phyloP scores from a whole-genome alignment of 2,888 invertebrate genomes.

The Thumatha senex region DNA sequence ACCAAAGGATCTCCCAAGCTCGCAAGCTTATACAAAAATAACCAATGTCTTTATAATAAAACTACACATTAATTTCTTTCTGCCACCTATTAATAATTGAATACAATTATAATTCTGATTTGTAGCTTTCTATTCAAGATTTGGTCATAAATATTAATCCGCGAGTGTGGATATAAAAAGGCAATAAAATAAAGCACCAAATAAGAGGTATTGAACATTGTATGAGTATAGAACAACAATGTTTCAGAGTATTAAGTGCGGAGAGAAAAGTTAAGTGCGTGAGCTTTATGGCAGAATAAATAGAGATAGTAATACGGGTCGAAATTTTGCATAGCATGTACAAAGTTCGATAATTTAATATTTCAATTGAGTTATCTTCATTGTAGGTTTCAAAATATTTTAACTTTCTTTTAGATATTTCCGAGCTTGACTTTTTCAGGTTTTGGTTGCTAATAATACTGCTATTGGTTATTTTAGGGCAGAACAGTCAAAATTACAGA shows the following conservation, averaged over 20 bases:
- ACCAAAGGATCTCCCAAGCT: too few relatives aligned
- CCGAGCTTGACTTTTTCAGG: too few relatives aligned
- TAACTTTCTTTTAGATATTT: too few relatives aligned
- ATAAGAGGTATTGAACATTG: constrained; percentile 37
- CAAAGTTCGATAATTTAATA: neutral
- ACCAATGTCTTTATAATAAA: too few relatives aligned
- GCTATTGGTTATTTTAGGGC: too few relatives aligned
- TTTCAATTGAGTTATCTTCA: too few relatives aligned
- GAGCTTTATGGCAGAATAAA: constrained; percentile 44
- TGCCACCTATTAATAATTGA: too few relatives aligned
- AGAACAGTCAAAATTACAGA: too few relatives aligned
- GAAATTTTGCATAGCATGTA: constrained; percentile 1
- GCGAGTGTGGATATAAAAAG: neutral
- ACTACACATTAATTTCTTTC: too few relatives aligned
- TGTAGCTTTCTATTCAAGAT: neutral
- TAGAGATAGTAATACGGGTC: constrained; percentile 28
- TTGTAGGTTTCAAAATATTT: too few relatives aligned
- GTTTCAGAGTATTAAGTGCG: constrained; percentile 41
- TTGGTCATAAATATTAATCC: neutral
- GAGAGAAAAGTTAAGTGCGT: constrained; percentile 53
- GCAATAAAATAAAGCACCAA: constrained; percentile 25
- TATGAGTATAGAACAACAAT: constrained; percentile 44
- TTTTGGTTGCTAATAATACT: too few relatives aligned
- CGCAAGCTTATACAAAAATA: too few relatives aligned
- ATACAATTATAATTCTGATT: neutral